phyloP scores from a whole-genome alignment of 2,888 invertebrate genomes.

The Pomacea canaliculata region DNA sequence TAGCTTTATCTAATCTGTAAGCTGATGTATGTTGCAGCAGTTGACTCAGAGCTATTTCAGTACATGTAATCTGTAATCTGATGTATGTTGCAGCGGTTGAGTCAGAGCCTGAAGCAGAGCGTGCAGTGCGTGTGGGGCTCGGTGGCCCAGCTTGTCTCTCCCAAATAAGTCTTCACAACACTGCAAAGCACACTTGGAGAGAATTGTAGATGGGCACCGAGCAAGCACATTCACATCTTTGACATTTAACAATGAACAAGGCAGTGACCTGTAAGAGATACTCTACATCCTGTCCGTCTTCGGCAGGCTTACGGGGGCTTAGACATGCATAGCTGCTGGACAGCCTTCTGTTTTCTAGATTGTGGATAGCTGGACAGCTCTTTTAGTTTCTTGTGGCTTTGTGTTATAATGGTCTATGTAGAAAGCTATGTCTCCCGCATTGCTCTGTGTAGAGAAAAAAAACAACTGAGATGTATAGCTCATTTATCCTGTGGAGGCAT shows the following conservation, averaged over 20 bases:
- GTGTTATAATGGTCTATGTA: too few species aligned
- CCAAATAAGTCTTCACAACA: constrained; percentile 29
- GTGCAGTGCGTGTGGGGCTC: constrained; percentile 54
- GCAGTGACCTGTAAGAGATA: too few species aligned
- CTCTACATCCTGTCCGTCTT: too few species aligned
- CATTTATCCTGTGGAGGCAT: too few species aligned
- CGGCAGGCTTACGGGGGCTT: constrained; percentile 28
- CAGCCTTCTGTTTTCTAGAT: constrained; percentile 38
- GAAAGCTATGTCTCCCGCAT: too few species aligned
- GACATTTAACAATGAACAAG: too few species aligned
- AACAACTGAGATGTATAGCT: too few species aligned
- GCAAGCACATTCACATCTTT: too few species aligned
- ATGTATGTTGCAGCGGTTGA: constrained; percentile 46
- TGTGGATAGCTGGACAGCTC: constrained; percentile 43
- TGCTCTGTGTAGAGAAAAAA: too few species aligned
- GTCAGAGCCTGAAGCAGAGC: constrained; percentile 56
- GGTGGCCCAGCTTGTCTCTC: constrained; percentile 42
- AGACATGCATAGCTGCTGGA: constrained; percentile 52
- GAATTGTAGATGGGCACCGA: too few species aligned
- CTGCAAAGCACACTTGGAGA: too few species aligned
- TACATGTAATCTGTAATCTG: not conserved
- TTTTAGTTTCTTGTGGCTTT: constrained; percentile 45
- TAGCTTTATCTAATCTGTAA: not conserved
- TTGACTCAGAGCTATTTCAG: not conserved
- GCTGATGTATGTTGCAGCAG: not conserved